A percentile compares a stretch with the other conserved stretches of the same genome.
Conservation (phyloP, 2,797 vertebrate genomes). For the Eospalax fontanierii region DNA sequence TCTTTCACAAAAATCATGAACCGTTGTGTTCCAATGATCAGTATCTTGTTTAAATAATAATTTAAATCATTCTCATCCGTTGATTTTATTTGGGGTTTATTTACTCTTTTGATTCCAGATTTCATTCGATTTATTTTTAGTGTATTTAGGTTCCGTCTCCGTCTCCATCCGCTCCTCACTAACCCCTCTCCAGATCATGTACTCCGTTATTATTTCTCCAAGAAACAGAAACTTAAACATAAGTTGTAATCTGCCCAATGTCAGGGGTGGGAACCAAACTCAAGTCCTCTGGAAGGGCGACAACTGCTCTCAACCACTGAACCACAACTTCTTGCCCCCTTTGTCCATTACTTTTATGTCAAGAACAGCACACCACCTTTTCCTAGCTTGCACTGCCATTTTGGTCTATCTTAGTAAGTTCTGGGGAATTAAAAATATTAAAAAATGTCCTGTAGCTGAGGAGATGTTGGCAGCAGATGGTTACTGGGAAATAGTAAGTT, state of each 20-base stretch:
- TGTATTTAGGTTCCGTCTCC: no score
- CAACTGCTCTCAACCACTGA: not conserved
- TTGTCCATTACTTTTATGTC: not conserved
- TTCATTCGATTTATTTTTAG: not conserved
- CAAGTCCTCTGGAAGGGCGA: not conserved
- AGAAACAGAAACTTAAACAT: no score
- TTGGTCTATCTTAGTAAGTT: not conserved
- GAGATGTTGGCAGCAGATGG: no score
- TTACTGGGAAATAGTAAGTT: no score
- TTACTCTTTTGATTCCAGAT: no score
- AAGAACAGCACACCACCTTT: not conserved
- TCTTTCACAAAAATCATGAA: not conserved
- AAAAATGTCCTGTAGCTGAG: not conserved
- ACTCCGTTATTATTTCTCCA: no score
- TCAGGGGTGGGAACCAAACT: not conserved
- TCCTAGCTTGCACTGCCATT: not conserved
- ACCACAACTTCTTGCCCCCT: not conserved
- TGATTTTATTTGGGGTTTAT: no score
- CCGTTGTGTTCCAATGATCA: not conserved
- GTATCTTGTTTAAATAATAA: not conserved
- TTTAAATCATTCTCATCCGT: not conserved
- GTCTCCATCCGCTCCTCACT: no score
- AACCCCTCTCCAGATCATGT: no score
- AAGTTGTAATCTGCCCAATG: not conserved
- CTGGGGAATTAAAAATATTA: not conserved